Evolutionary conservation across 1,140 invertebrate genomes (phyloP).

Genomic region (Neoseiulus cucumeris): DNA sequence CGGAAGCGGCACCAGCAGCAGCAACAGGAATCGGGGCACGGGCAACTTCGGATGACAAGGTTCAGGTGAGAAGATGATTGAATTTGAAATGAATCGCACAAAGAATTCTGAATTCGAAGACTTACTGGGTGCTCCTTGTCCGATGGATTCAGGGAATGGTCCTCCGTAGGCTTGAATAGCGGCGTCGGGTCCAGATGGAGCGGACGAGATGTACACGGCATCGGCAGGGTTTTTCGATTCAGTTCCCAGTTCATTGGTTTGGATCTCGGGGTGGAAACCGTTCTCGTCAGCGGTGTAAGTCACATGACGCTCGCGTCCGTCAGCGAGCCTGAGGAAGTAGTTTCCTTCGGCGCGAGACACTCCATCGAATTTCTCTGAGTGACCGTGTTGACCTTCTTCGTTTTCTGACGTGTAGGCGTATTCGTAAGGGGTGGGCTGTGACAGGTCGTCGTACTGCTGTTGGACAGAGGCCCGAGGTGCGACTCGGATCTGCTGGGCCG

Average conservation of each 20-base stretch:
- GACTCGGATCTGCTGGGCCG: not conserved
- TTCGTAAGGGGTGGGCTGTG: not conserved
- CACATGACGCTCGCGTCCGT: slow-evolving; percentile 2
- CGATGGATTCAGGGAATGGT: not conserved
- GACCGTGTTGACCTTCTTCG: not conserved
- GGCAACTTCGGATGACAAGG: no score
- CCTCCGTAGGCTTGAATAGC: slow-evolving; percentile 5
- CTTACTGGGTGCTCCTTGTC: not conserved
- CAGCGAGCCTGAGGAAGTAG: not conserved
- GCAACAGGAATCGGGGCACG: no score
- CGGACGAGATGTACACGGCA: slow-evolving; percentile 5
- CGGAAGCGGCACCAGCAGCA: no score
- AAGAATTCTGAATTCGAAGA: no score
- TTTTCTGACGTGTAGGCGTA: slow-evolving; percentile 7
- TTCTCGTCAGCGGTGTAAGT: not conserved
- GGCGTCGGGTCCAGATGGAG: slow-evolving; percentile 5
- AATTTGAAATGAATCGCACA: no score
- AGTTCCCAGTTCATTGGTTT: slow-evolving; percentile 3
- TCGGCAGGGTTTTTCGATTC: slow-evolving; percentile 5
- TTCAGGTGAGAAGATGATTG: no score
- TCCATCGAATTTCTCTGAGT: slow-evolving; percentile 8
- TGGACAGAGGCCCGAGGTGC: not conserved
- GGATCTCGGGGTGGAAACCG: slow-evolving; percentile 4
- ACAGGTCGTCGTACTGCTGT: not conserved
- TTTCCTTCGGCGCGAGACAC: not conserved